Percentiles rank a stretch among this genome's conserved stretches.
Conservation (phyloP, 2,113 vertebrate genomes). For the Merops nubicus region DNA sequence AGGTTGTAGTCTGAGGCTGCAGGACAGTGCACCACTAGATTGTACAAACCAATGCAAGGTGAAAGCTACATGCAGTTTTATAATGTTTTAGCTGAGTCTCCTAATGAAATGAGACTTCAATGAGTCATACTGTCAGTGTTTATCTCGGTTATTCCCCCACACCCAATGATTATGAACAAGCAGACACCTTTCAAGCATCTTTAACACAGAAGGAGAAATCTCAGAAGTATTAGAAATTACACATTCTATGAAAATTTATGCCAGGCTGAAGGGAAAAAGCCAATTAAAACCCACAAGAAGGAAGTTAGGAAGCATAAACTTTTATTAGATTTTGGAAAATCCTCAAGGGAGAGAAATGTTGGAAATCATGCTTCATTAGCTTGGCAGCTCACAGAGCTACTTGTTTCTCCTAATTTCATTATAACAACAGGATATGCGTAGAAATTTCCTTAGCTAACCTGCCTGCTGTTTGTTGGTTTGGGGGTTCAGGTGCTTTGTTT, state of each 20-base stretch:
- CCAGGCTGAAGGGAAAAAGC: background rate
- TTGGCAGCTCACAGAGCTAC: constrained; percentile 20
- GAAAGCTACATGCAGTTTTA: background rate
- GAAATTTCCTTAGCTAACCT: background rate
- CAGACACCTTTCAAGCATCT: background rate
- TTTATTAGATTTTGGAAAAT: constrained; percentile 43
- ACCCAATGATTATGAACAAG: background rate
- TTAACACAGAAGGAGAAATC: background rate
- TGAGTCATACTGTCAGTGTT: background rate
- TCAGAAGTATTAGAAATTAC: constrained; percentile 6
- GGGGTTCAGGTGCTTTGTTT: background rate
- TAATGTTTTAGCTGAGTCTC: background rate
- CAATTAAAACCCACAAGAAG: constrained; percentile 48
- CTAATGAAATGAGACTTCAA: background rate
- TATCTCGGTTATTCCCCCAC: background rate
- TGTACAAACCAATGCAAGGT: background rate
- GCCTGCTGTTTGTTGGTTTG: background rate
- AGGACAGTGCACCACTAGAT: background rate
- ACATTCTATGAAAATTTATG: constrained; percentile 12
- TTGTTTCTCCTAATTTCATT: constrained; percentile 39
- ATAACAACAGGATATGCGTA: background rate
- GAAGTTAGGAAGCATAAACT: background rate
- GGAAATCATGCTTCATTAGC: constrained; percentile 37
- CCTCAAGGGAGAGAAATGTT: constrained; percentile 1
- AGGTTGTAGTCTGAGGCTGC: background rate